Conservation (phyloP, 1,140 invertebrate species). For the Epicauta chinensis region DNA sequence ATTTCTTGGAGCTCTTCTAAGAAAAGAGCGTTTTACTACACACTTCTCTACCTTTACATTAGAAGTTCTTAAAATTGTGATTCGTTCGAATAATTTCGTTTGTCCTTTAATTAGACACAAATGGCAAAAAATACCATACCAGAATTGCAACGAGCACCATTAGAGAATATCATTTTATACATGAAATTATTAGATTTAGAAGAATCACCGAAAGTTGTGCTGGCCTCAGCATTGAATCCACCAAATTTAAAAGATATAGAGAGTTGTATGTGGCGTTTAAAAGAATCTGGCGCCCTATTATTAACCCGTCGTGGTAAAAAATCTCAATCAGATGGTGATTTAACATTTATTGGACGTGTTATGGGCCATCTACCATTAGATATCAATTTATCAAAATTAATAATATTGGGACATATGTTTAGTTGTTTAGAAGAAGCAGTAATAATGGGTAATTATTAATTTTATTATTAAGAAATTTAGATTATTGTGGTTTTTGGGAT, state of each 20-base stretch:
- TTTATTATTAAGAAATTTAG: neutral
- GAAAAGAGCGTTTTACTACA: too few relatives aligned
- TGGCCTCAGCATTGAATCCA: slow-evolving; percentile 81
- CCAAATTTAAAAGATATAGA: slow-evolving; percentile 78
- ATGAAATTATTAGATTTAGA: slow-evolving; percentile 80
- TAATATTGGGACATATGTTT: slow-evolving; percentile 83
- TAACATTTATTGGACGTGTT: slow-evolving; percentile 80
- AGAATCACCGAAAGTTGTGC: slow-evolving; percentile 65
- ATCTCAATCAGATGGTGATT: slow-evolving; percentile 70
- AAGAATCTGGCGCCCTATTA: slow-evolving; percentile 74
- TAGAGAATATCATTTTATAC: slow-evolving; percentile 78
- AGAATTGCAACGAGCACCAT: slow-evolving; percentile 74
- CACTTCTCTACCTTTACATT: too few relatives aligned
- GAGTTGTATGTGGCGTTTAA: slow-evolving; percentile 72
- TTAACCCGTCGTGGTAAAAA: slow-evolving; percentile 49
- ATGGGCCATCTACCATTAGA: slow-evolving; percentile 80
- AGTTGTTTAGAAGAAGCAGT: slow-evolving; percentile 78
- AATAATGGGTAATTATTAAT: slow-evolving; percentile 66
- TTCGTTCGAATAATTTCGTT: neutral
- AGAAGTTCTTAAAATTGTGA: too few relatives aligned
- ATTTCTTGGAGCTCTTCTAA: too few relatives aligned
- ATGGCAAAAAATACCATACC: slow-evolving; percentile 44
- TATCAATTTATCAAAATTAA: slow-evolving; percentile 74
- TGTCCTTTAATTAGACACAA: slow-evolving; percentile 15
- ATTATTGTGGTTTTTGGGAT: slow-evolving; percentile 17